phyloP scores from a whole-genome alignment of 2,113 vertebrate species.

The Casuarius casuarius region DNA sequence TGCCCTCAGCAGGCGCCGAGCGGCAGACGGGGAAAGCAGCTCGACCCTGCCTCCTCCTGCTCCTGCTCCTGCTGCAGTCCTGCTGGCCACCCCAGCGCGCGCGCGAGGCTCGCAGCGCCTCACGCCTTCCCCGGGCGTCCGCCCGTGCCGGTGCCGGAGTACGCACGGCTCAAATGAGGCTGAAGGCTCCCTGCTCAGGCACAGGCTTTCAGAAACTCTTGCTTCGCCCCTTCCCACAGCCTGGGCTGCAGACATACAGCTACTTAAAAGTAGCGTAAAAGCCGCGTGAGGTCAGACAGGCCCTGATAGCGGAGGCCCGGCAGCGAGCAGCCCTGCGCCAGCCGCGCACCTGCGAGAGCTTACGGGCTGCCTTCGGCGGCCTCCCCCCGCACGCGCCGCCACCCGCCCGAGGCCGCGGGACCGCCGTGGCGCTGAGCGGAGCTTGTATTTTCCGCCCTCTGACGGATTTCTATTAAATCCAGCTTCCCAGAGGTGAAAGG shows the following conservation, averaged over 20 bases:
- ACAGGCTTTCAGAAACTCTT: neutral
- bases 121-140: neutral
- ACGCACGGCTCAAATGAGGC: neutral
- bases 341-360: conserved; percentile 6
- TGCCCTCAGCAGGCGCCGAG: neutral
- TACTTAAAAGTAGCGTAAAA: too few species aligned
- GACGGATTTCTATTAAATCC: conserved; percentile 53
- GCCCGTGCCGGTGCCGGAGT: rapidly evolving
- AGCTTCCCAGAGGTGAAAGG: conserved; percentile 55
- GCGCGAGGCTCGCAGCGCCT: neutral
- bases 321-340: neutral
- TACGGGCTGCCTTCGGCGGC: neutral
- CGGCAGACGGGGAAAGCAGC: neutral
- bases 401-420: neutral
- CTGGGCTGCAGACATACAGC: neutral
- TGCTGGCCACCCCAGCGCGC: too few species aligned
- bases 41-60: neutral
- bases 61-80: neutral
- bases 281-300: neutral
- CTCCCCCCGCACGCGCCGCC: neutral
- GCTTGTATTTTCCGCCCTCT: neutral
- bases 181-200: neutral
- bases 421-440: neutral
- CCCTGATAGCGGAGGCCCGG: neutral
- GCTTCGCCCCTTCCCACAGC: neutral